Evolutionary conservation across 2,113 vertebrate species (phyloP), one percentile per base, ranked within the genome.

Genomic region (Brachyistius frenatus): DNA sequence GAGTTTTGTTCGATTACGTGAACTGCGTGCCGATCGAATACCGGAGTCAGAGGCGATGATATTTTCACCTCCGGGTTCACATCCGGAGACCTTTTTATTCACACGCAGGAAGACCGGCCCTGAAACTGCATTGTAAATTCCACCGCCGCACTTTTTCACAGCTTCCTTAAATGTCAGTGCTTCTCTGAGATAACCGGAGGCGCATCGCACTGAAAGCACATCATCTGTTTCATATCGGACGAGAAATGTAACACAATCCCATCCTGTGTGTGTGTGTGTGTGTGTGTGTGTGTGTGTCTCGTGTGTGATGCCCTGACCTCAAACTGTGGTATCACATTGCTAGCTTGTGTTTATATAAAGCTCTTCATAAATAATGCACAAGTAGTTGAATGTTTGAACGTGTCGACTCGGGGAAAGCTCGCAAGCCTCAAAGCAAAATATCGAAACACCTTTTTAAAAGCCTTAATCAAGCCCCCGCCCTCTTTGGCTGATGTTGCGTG

Each of bases 351-450:
- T 76, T 61, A 54, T 72, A 70, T 82, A 46, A 53, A 57, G 39
- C 10, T 32, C 13, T 13, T 49, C 3, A 84, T 91, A 41, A 88
- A 90, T 91, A 47, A 91, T 90, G 61, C 67, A 87, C 58, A 46
- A 31, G 7, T 11, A 63, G 13, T 60, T 16, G 10, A 14, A 9
- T n/a, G 36, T 61, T 13, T 63, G n/a, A 63, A 52, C 47, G 61
- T 36, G 57, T 46, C 30, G n/a, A 0, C 3, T 8, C 15, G 37
- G 32, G 16, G 23, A 23, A 66, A 16, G 23, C 9, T 13, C 33
- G 49, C 7, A 15, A 49, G 23, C 63, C 2, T 39, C 16, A 30
- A 16, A 52, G 39, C n/a, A 39, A 39, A 66, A 74, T 16, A 23
- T 50, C 23, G 5, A 53, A 41, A 39, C n/a, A 37, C 14, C 35